Conservation (phyloP, 1,140 invertebrate species). For the Chelonus insularis region DNA sequence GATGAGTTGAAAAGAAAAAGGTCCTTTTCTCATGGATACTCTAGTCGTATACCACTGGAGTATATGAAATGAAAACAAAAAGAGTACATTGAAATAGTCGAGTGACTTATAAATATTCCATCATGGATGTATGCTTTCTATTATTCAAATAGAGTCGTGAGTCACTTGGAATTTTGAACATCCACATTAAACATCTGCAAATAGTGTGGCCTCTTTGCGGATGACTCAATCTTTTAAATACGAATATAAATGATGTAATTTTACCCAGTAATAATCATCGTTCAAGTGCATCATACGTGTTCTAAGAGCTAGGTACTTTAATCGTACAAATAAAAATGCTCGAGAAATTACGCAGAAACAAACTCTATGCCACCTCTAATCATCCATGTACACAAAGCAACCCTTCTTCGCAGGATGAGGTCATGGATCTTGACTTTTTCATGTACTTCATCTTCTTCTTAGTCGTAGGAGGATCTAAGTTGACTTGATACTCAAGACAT, state of each 20-base stretch:
- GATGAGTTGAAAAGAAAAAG: no score
- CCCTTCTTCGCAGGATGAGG: no score
- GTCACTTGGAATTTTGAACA: conserved; percentile 1
- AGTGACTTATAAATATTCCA: conserved; percentile 4
- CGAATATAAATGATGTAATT: no score
- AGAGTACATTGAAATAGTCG: neutral
- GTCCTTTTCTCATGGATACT: no score
- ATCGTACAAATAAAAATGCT: no score
- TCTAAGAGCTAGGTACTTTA: no score
- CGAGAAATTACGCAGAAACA: no score
- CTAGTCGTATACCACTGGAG: no score
- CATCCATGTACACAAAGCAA: no score
- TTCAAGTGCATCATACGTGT: no score
- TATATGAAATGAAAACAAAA: neutral
- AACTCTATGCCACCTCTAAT: no score
- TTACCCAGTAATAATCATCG: no score
- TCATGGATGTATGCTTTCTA: neutral
- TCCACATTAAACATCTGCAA: neutral
- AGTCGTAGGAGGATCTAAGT: neutral
- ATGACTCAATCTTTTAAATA: neutral
- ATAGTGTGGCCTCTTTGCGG: neutral
- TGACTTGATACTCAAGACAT: neutral
- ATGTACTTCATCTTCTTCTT: neutral
- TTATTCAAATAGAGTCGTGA: neutral
- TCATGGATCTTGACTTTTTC: neutral